phyloP scores from a whole-genome alignment of 2,113 vertebrate genomes.

The Athene cunicularia region DNA sequence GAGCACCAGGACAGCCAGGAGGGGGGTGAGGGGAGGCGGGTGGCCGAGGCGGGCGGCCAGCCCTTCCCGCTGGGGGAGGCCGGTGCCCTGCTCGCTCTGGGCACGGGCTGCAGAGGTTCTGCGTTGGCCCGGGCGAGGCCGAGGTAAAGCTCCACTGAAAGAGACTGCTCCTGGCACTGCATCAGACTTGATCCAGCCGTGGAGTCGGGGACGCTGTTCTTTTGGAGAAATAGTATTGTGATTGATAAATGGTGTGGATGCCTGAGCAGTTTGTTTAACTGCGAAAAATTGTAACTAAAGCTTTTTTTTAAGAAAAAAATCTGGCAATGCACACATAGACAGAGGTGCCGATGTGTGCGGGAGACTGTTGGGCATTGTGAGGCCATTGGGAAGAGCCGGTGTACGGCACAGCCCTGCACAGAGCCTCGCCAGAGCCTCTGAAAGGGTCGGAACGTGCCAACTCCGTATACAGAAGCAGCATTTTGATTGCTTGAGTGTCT shows the following conservation, averaged over 20 bases:
- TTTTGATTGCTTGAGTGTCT: not conserved
- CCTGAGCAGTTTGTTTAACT: not conserved
- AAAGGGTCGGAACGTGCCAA: no score
- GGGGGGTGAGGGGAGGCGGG: not conserved
- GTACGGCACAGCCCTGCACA: not conserved
- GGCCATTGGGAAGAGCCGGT: not conserved
- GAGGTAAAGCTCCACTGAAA: not conserved
- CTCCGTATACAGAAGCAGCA: not conserved
- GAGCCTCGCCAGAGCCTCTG: not conserved
- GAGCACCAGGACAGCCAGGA: not conserved
- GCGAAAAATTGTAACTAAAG: not conserved
- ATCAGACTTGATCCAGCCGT: fast-evolving
- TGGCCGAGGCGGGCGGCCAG: not conserved
- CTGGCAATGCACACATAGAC: not conserved
- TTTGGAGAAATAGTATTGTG: not conserved
- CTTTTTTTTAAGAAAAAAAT: no score
- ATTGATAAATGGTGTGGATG: no score
- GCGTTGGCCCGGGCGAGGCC: not conserved
- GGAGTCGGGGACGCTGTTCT: not conserved
- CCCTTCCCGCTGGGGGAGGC: not conserved
- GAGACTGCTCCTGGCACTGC: not conserved
- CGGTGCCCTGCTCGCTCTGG: fast-evolving
- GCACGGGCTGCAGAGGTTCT: not conserved
- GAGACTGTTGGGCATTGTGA: not conserved
- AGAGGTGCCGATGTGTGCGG: not conserved